Conservation (phyloP, 2,113 vertebrate species). For the Empidonax alnorum region DNA sequence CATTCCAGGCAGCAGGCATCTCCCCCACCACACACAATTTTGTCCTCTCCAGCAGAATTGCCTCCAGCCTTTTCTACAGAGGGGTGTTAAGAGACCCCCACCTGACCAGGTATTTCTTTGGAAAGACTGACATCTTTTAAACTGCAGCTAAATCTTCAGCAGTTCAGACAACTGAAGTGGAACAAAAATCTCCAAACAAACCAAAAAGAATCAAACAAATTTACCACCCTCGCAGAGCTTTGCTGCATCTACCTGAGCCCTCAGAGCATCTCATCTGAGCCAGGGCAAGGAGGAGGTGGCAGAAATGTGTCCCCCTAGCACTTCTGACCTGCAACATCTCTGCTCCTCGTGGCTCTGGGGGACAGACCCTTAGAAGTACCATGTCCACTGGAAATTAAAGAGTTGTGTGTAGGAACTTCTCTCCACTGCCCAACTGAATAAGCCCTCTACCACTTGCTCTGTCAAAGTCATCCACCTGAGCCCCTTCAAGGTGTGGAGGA, state of each 20-base stretch:
- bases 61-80: background rate
- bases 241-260: background rate
- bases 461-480: background rate
- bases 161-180: background rate
- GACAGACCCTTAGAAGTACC: background rate
- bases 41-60: background rate
- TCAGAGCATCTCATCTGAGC: background rate
- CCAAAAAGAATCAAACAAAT: background rate
- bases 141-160: background rate
- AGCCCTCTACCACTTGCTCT: background rate
- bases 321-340: background rate
- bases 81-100: background rate
- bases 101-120: background rate
- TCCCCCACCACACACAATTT: background rate
- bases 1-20: background rate
- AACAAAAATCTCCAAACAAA: background rate
- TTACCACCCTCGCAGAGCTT: background rate
- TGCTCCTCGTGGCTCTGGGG: background rate
- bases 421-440: background rate
- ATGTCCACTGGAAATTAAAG: background rate
- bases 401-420: background rate
- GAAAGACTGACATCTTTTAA: background rate
- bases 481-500: background rate
- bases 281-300: background rate
- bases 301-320: background rate